Evolutionary conservation across 2,797 vertebrate species (phyloP).

Genomic region (Mus minutoides): DNA sequence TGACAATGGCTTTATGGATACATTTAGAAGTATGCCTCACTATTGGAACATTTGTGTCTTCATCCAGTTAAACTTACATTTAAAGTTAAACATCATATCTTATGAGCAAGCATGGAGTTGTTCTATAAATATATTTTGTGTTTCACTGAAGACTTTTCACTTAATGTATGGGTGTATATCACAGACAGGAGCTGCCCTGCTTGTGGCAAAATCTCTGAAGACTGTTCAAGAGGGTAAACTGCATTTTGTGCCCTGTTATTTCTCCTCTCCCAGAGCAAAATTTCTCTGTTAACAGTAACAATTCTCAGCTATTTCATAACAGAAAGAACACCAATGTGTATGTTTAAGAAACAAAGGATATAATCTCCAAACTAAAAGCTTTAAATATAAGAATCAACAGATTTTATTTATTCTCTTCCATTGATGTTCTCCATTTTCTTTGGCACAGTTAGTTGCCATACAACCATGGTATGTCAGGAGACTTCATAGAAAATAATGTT

Average conservation of each 20-base stretch:
- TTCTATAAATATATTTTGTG: neutral
- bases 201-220: neutral
- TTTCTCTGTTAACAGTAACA: neutral
- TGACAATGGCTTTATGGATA: too few species aligned
- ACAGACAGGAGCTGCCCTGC: neutral
- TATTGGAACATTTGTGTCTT: neutral
- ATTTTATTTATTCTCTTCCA: neutral
- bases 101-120: neutral
- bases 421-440: neutral
- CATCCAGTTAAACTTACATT: neutral
- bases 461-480: neutral
- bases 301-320: neutral
- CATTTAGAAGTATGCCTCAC: neutral
- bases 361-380: neutral
- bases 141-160: neutral
- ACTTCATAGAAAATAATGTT: neutral
- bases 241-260: neutral
- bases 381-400: neutral
- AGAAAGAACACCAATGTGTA: neutral
- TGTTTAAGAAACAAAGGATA: neutral
- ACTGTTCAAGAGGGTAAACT: neutral
- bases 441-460: neutral
- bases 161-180: neutral
- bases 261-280: neutral
- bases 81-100: neutral